A percentile compares a stretch with the other conserved stretches of the same genome.
phyloP scores from a whole-genome alignment of 2,888 invertebrate species.

The Leptopterna dolabrata region DNA sequence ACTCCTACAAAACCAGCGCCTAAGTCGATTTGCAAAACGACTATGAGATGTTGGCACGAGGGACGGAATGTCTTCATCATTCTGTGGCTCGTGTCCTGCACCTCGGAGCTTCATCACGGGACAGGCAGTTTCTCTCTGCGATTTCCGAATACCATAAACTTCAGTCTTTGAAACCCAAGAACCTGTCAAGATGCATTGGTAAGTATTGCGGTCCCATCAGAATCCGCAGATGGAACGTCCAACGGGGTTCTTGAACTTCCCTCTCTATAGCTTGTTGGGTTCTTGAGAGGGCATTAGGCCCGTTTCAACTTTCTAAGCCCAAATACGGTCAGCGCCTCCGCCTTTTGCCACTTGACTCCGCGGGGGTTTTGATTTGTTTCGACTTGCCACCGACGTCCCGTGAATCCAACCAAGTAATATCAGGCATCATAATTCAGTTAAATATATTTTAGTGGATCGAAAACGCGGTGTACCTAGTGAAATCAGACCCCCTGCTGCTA shows the following conservation, averaged over 20 bases:
- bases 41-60: neutral
- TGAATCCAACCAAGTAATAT: too few relatives aligned
- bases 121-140: neutral
- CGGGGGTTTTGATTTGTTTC: neutral
- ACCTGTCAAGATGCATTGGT: neutral
- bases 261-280: neutral
- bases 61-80: neutral
- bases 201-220: neutral
- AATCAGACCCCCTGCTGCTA: too few relatives aligned
- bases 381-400: neutral
- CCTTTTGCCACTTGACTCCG: conserved; percentile 16
- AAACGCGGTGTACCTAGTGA: too few relatives aligned
- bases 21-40: neutral
- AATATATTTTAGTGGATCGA: too few relatives aligned
- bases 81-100: neutral
- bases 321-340: conserved; percentile 30
- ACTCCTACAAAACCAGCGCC: neutral
- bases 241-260: conserved; percentile 18
- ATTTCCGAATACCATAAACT: neutral
- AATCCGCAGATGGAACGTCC: neutral
- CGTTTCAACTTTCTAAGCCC: conserved; percentile 36
- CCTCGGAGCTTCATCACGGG: neutral
- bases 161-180: neutral
- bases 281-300: conserved; percentile 20
- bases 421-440: too few relatives aligned